Conservation (phyloP, 2,888 invertebrate genomes). For the Embidobia sp. region DNA sequence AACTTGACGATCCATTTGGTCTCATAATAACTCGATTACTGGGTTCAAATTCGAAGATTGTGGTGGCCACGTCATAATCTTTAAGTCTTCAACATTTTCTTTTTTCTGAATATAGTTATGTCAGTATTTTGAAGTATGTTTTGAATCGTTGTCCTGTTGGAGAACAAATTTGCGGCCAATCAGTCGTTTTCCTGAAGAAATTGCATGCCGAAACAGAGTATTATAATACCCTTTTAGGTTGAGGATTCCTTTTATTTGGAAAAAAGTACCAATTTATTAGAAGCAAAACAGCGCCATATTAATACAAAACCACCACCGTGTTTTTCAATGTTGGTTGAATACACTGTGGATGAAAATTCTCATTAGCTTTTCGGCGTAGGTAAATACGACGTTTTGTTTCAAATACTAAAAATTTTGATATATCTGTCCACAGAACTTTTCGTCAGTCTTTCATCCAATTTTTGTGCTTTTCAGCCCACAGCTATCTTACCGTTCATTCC, state of each 20-base stretch:
- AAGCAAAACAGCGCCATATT: slow-evolving; percentile 59
- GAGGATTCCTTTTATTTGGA: slow-evolving; percentile 8
- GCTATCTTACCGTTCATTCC: slow-evolving; percentile 13
- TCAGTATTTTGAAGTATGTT: neutral
- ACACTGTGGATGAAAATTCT: slow-evolving; percentile 17
- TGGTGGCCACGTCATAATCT: slow-evolving; percentile 5
- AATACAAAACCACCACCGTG: slow-evolving; percentile 59
- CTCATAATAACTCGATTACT: slow-evolving; percentile 7
- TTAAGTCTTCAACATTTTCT: neutral
- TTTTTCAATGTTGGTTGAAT: slow-evolving; percentile 7
- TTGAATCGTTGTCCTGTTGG: slow-evolving; percentile 16
- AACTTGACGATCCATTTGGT: neutral
- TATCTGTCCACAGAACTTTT: slow-evolving; percentile 7
- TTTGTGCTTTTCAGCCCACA: slow-evolving; percentile 3
- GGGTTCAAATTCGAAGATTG: slow-evolving; percentile 10
- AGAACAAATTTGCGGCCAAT: slow-evolving; percentile 10
- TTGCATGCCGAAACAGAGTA: slow-evolving; percentile 1
- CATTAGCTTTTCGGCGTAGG: neutral
- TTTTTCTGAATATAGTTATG: neutral
- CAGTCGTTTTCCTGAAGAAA: slow-evolving; percentile 1
- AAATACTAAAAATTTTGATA: slow-evolving; percentile 12
- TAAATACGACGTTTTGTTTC: slow-evolving; percentile 10
- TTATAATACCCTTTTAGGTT: slow-evolving; percentile 36
- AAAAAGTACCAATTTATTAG: neutral
- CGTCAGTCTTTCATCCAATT: slow-evolving; percentile 12